Percentiles rank a stretch among this genome's conserved stretches.
Evolutionary conservation across 2,888 invertebrate species (phyloP).

Genomic region (Drosophila monieri): DNA sequence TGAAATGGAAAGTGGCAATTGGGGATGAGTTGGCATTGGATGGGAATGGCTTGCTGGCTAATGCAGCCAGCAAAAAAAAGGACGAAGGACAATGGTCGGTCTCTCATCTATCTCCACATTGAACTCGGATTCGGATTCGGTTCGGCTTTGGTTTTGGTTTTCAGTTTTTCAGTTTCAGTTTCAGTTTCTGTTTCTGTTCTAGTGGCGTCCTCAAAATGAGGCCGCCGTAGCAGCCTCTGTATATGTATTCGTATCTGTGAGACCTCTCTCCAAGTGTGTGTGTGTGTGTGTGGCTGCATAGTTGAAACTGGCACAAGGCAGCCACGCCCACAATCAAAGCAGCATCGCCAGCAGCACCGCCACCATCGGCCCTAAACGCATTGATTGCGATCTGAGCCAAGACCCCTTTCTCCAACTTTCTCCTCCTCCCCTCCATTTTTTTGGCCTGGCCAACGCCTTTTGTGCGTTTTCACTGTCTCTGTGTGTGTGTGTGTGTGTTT

Average conservation of each 20-base stretch:
- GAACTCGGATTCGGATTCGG: conserved; percentile 10
- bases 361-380: conserved; percentile 16
- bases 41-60: neutral
- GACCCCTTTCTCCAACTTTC: neutral
- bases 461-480: conserved; percentile 47
- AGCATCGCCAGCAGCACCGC: conserved; percentile 11
- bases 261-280: neutral
- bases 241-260: conserved; percentile 50
- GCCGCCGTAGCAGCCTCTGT: conserved; percentile 48
- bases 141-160: conserved; percentile 23
- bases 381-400: conserved; percentile 33
- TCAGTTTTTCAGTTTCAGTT: conserved; percentile 17
- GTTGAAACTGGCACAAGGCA: conserved; percentile 68
- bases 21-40: conserved; percentile 4
- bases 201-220: conserved; percentile 59
- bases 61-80: conserved; percentile 12
- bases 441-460: conserved; percentile 50
- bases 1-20: conserved; percentile 11
- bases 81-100: conserved; percentile 24
- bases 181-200: conserved; percentile 42
- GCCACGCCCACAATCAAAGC: conserved; percentile 45
- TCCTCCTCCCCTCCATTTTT: neutral
- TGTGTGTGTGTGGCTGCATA: conserved; percentile 30
- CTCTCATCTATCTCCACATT: conserved; percentile 1
- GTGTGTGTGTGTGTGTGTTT: conserved; percentile 29